These are phyloP conservation scores for Chelonus formosanus DNA, from an alignment of 2,888 invertebrate genomes.

Conservation along the genomic window DNA sequence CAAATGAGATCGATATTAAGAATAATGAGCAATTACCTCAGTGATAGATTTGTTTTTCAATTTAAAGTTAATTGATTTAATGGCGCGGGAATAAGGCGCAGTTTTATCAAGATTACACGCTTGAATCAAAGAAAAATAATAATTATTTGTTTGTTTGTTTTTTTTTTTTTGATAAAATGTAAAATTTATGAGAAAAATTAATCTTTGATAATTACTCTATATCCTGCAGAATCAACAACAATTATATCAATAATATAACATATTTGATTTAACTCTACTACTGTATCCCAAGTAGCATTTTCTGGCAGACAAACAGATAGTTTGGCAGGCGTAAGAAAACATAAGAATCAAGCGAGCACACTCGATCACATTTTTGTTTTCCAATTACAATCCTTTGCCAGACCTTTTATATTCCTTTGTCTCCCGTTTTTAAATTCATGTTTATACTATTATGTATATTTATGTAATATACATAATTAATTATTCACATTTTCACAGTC, in stretches of 20 bases:
- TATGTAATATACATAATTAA: background rate
- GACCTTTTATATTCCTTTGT: background rate
- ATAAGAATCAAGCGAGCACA: conserved; percentile 3
- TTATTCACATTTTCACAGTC: background rate
- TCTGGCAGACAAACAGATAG: conserved; percentile 60
- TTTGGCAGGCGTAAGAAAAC: conserved; percentile 57
- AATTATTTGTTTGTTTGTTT: too few relatives aligned
- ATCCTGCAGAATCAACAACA: conserved; percentile 17
- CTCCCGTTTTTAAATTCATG: too few relatives aligned
- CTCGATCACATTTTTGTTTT: conserved; percentile 5
- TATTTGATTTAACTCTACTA: conserved; percentile 35
- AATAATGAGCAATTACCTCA: conserved; percentile 53
- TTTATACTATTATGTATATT: background rate
- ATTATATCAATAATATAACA: conserved; percentile 23
- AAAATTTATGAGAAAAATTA: background rate
- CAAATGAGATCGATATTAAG: conserved; percentile 55
- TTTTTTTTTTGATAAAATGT: background rate
- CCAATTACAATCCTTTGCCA: conserved; percentile 14
- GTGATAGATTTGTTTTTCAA: conserved; percentile 35
- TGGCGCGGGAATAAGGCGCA: conserved; percentile 44
- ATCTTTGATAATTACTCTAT: conserved; percentile 20
- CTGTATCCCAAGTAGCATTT: conserved; percentile 49
- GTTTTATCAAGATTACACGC: conserved; percentile 2
- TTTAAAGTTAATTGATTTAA: conserved; percentile 49
- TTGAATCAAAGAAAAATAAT: conserved; percentile 1